phyloP scores from a whole-genome alignment of 2,113 vertebrate genomes.

The Geococcyx californianus region DNA sequence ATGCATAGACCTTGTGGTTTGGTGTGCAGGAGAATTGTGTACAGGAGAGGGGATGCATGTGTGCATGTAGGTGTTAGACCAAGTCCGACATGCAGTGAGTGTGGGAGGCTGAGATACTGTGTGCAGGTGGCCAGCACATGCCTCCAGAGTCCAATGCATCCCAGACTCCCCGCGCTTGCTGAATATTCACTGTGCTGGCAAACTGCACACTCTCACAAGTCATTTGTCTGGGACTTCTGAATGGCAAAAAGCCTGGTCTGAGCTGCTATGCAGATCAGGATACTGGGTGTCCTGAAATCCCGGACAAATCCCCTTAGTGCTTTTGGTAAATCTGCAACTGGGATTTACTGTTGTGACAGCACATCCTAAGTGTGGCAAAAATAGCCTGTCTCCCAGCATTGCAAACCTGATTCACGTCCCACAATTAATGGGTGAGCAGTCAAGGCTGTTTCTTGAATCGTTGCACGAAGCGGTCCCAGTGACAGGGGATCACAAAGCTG shows the following conservation, averaged over 20 bases:
- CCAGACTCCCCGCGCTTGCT: accelerated
- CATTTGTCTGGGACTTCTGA: conserved; percentile 8
- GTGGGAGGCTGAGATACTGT: background rate
- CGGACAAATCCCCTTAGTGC: conserved; percentile 50
- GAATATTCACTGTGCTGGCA: background rate
- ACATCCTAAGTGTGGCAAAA: conserved; percentile 40
- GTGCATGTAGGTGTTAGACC: accelerated
- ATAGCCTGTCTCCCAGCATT: conserved; percentile 29
- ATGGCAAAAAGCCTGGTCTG: conserved; percentile 39
- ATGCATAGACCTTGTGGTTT: accelerated
- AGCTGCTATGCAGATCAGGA: conserved; percentile 36
- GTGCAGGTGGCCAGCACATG: background rate
- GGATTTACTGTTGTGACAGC: conserved; percentile 54
- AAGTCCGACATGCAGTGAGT: accelerated
- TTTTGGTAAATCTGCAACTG: conserved; percentile 37
- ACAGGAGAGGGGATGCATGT: accelerated
- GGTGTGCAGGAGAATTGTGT: accelerated
- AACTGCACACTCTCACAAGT: background rate
- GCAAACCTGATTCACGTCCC: conserved; percentile 4
- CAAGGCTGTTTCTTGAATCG: background rate
- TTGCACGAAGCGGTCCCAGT: accelerated
- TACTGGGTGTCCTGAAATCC: conserved; percentile 43
- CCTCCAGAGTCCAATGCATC: background rate
- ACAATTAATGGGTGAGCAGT: conserved; percentile 18
- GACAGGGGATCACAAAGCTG: background rate